These are phyloP conservation scores for Lophochroa leadbeateri DNA, from an alignment of 2,113 vertebrate species.

Conservation along the genomic window DNA sequence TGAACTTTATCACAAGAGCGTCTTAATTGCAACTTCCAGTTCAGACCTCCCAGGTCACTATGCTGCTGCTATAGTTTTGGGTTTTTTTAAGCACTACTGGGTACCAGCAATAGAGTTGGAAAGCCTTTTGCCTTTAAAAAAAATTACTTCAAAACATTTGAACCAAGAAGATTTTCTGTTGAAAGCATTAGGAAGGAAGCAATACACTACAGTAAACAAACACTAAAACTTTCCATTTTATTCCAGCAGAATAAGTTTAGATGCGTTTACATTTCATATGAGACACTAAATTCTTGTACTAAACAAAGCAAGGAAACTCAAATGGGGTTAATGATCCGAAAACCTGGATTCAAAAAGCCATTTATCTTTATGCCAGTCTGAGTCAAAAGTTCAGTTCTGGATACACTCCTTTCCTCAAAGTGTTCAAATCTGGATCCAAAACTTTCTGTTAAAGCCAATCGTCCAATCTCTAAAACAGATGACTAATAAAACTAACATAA, in stretches of 20 bases:
- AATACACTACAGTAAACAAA: background rate
- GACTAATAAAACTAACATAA: background rate
- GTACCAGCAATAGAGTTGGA: background rate
- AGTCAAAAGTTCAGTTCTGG: background rate
- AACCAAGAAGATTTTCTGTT: background rate
- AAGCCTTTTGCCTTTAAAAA: background rate
- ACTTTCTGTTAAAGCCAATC: background rate
- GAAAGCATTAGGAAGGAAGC: background rate
- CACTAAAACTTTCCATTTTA: background rate
- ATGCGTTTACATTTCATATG: background rate
- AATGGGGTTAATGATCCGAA: background rate
- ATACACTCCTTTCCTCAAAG: background rate
- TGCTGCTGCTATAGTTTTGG: background rate
- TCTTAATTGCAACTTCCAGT: background rate
- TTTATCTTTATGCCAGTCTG: background rate
- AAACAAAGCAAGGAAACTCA: background rate
- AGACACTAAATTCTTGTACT: background rate
- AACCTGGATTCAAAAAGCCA: background rate
- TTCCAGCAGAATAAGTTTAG: background rate
- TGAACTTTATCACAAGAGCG: background rate
- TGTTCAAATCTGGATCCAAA: background rate
- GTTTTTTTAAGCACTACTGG: rapidly evolving
- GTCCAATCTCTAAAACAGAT: background rate
- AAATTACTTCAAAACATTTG: background rate
- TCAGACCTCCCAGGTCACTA: background rate